Evolutionary conservation across 2,797 vertebrate species (phyloP).

Genomic region (Acridotheres tristis): DNA sequence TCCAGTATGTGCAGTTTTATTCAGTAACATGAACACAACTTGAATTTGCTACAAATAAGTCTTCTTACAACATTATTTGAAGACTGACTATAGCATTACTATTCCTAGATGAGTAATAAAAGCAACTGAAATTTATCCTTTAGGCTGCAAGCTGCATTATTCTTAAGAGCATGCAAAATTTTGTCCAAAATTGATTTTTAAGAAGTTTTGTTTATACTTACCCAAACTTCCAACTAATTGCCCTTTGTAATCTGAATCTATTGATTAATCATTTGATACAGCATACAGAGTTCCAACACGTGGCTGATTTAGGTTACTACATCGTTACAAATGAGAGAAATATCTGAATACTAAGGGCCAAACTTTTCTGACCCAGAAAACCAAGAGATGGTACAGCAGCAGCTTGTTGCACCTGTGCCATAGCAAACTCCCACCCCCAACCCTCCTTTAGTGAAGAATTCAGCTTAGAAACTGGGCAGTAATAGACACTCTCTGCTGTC

Average conservation of each 20-base stretch:
- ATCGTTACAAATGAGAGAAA: background rate
- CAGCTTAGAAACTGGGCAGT: background rate
- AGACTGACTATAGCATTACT: background rate
- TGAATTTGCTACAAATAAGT: background rate
- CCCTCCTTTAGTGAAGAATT: background rate
- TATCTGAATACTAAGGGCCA: background rate
- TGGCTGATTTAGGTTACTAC: background rate
- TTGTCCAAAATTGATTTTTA: background rate
- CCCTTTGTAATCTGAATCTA: background rate
- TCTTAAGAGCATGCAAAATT: background rate
- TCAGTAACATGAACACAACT: background rate
- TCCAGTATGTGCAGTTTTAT: background rate
- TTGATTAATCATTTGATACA: background rate
- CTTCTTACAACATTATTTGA: background rate
- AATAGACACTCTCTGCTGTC: background rate
- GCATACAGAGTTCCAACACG: background rate
- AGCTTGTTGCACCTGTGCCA: background rate
- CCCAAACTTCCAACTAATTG: background rate
- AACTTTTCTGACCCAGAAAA: background rate
- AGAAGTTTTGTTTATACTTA: background rate
- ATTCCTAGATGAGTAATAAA: background rate
- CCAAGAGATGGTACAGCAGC: background rate
- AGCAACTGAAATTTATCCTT: background rate
- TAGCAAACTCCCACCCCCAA: background rate
- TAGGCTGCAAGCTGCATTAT: background rate